Base-by-base conservation (phyloP, 92 coral and sea anemone genomes). In the Heteractis magnifica region DNA sequence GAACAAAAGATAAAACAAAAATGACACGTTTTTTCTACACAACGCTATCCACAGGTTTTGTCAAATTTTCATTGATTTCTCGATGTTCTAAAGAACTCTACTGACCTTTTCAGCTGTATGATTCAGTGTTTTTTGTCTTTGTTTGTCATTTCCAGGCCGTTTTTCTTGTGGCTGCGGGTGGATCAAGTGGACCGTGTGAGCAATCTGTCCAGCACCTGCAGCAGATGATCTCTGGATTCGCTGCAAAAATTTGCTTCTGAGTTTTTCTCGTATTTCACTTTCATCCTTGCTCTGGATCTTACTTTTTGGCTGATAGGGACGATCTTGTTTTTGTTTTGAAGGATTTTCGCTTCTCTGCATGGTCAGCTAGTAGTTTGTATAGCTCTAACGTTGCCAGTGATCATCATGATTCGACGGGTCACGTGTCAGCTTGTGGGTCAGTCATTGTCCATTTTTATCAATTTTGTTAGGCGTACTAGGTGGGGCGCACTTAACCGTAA, bases 181-280 rank as follows among this genome's bases (percentile, higher is more conserved):
- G 79, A 14, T 55, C 14, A 41, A 14, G 50, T 62, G 16, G 44
- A 50, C 65, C 34, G 20, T 70, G 10, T 49, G 21, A 49, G 9
- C 12, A 68, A 10, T 71, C 5, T 51, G 10, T 5, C 76, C 20
- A 65, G 65, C 75, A 68, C 77, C 58, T 81, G 84, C 21, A 15
- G 1, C 49, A 8, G 62, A 18, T 62, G 84, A 68, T 75, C 77
- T 68, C 49, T 81, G 77, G 10, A 81, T 70, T 71, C 77, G 64
- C 34, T 81, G 84, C 12, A 81, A 70, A 81, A 81, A 50, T 19
- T 59, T 74, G 70, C 48, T 70, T 81, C 56, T 71, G 26, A 81
- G 44, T 51, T 75, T 74, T 48, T 81, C 84, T 52, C 64, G 44
- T 18, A 81, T 70, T 12, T 51, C 73, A 68, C 73, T 26, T 68